Evolutionary conservation across 2,888 invertebrate species (phyloP).

Genomic region (Incurvaria masculella): DNA sequence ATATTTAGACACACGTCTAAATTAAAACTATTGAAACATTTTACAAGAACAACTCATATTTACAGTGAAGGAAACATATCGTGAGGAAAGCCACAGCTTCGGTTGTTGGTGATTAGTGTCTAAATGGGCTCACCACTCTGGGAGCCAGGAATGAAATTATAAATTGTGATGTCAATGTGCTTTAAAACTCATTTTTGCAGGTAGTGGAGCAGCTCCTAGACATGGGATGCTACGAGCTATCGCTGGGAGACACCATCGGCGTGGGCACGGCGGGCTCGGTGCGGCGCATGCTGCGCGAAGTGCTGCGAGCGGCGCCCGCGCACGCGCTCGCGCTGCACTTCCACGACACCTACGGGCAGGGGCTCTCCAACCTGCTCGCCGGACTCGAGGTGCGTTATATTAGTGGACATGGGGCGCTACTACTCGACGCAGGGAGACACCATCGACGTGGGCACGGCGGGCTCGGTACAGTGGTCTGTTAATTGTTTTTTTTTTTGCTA

Average conservation of each 20-base stretch:
- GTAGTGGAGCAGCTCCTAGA: slow-evolving; percentile 65
- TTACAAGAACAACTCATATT: no score
- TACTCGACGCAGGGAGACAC: slow-evolving; percentile 97
- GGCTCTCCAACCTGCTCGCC: slow-evolving; percentile 86
- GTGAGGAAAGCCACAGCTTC: no score
- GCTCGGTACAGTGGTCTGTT: slow-evolving; percentile 65
- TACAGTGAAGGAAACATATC: no score
- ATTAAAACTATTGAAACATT: no score
- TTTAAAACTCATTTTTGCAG: no score
- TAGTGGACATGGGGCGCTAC: slow-evolving; percentile 87
- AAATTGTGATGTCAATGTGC: no score
- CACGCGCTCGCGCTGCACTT: slow-evolving; percentile 88
- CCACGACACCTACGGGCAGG: slow-evolving; percentile 98
- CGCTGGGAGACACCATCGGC: slow-evolving; percentile 96
- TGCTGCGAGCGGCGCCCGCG: slow-evolving; percentile 60
- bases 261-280: slow-evolving; percentile 87
- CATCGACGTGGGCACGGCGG: slow-evolving; percentile 92
- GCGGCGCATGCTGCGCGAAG: slow-evolving; percentile 69
- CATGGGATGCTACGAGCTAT: slow-evolving; percentile 94
- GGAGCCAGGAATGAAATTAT: no score
- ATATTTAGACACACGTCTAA: no score
- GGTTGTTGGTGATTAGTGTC: no score
- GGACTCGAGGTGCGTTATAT: slow-evolving; percentile 68
- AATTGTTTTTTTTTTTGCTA: slow-evolving; percentile 4
- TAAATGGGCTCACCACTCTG: no score